Percentiles rank a stretch among this genome's conserved stretches.
Evolutionary conservation across 2,797 vertebrate genomes (phyloP).

Genomic region (Eidolon dupreanum): DNA sequence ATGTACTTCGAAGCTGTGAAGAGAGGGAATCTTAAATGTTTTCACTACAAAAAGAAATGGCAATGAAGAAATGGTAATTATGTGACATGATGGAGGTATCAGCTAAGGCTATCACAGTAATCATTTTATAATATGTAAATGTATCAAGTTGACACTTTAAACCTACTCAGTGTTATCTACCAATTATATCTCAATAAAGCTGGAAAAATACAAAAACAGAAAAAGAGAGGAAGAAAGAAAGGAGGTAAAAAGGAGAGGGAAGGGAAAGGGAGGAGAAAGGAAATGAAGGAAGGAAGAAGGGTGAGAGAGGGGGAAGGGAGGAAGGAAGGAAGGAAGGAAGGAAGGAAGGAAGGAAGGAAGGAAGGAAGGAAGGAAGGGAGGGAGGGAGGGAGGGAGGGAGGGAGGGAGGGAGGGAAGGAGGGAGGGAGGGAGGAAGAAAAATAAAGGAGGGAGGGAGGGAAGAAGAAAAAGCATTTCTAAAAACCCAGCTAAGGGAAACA

Average conservation of each 20-base stretch:
- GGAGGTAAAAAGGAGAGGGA: too few species aligned
- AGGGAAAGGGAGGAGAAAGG: neutral
- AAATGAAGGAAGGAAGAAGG: too few species aligned
- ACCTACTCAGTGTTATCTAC: neutral
- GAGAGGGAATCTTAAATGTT: neutral
- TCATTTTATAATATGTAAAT: neutral
- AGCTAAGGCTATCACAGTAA: neutral
- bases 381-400: neutral
- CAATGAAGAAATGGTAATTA: neutral
- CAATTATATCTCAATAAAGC: neutral
- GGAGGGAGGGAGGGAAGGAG: too few species aligned
- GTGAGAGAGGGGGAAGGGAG: neutral
- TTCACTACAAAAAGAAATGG: neutral
- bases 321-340: neutral
- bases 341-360: too few species aligned
- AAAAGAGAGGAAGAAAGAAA: neutral
- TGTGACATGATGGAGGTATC: neutral
- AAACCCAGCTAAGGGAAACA: neutral
- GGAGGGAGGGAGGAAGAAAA: neutral
- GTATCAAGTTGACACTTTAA: neutral
- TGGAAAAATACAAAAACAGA: neutral
- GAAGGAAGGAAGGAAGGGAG: neutral
- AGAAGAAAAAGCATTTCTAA: neutral
- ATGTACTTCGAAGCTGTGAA: neutral
- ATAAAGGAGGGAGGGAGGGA: accelerated